These are phyloP conservation scores for Aegypius monachus DNA, from an alignment of 2,113 vertebrate genomes.

Conservation along the genomic window DNA sequence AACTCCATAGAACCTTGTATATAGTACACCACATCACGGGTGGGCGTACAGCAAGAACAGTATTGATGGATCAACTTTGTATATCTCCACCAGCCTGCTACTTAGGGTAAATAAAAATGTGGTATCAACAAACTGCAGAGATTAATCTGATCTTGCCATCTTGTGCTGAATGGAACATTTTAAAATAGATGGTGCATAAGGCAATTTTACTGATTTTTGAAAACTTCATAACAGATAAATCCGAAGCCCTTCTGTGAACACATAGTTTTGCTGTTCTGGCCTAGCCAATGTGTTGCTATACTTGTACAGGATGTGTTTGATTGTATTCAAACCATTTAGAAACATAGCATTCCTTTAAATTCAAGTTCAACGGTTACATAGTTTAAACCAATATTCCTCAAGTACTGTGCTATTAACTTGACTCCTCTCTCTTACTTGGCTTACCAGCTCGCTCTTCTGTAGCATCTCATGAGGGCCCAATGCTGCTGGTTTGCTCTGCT, in stretches of 20 bases:
- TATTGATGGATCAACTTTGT: constrained; percentile 5
- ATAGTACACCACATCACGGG: not conserved
- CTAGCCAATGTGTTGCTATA: constrained; percentile 1
- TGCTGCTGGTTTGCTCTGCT: not conserved
- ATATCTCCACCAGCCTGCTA: constrained; percentile 15
- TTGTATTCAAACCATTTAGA: not conserved
- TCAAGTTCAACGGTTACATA: not conserved
- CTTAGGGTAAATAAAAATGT: constrained; percentile 55
- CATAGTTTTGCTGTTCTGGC: constrained; percentile 3
- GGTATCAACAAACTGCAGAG: constrained; percentile 42
- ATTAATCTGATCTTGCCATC: constrained; percentile 49
- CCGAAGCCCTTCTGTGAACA: constrained; percentile 11
- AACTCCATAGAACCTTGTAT: not conserved
- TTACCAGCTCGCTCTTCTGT: not conserved
- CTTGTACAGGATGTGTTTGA: not conserved
- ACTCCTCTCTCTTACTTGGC: constrained; percentile 5
- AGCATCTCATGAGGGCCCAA: not conserved
- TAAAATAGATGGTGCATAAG: constrained; percentile 60
- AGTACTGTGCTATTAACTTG: constrained; percentile 24
- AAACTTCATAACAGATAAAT: constrained; percentile 52
- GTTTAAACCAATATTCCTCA: constrained; percentile 16
- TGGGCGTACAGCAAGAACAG: not conserved
- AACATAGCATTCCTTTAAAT: not conserved
- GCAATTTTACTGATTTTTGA: constrained; percentile 63
- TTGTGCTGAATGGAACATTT: constrained; percentile 56